These are phyloP conservation scores for Hippasteria phrygiana DNA, from an alignment of 53 echinoderm and acorn worm species.

Conservation along the genomic window DNA sequence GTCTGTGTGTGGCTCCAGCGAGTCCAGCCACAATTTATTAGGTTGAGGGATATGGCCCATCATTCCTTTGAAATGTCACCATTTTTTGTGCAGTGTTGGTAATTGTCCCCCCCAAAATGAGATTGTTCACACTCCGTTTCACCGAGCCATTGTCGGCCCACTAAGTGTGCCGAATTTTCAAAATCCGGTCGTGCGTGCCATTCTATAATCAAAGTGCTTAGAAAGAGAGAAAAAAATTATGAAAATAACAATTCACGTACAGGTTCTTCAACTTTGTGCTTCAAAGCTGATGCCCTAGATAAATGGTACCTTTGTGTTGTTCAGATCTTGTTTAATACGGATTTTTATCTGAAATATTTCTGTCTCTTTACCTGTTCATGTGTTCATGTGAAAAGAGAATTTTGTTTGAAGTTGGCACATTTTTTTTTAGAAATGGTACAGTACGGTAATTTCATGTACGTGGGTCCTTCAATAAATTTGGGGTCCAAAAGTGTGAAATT, in stretches of 20 bases:
- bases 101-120: slow-evolving; percentile 4
- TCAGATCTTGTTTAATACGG: too few relatives aligned
- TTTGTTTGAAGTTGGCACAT: too few relatives aligned
- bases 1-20: slow-evolving; percentile 35
- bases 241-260: background rate
- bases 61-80: slow-evolving; percentile 3
- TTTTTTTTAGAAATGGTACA: too few relatives aligned
- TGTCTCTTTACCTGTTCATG: too few relatives aligned
- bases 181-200: background rate
- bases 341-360: too few relatives aligned
- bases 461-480: too few relatives aligned
- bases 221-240: background rate
- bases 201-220: background rate
- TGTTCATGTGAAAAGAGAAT: too few relatives aligned
- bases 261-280: too few relatives aligned
- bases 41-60: slow-evolving; percentile 55
- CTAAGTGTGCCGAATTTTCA: background rate
- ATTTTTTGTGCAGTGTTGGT: slow-evolving; percentile 26
- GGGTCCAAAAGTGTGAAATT: too few relatives aligned
- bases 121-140: slow-evolving; percentile 1
- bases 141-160: background rate
- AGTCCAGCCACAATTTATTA: slow-evolving; percentile 31
- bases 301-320: too few relatives aligned
- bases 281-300: too few relatives aligned
- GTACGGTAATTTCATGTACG: too few relatives aligned